phyloP scores from a whole-genome alignment of 2,113 vertebrate genomes.

The Semnornis frantzii region DNA sequence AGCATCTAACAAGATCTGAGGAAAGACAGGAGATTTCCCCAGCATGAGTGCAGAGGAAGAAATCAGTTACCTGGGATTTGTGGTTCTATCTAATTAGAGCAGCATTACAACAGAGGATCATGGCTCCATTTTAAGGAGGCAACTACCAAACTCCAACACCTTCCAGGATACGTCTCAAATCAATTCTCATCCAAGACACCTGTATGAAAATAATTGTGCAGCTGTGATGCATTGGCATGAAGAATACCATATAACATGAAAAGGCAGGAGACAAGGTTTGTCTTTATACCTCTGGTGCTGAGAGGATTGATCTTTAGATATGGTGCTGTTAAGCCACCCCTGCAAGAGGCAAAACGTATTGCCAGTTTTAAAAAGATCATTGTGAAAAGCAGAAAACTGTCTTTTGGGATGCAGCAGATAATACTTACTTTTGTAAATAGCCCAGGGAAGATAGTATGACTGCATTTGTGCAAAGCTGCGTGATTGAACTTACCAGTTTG shows the following conservation, averaged over 20 bases:
- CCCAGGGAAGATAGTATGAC: background rate
- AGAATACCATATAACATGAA: background rate
- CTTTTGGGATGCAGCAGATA: background rate
- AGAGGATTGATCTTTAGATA: background rate
- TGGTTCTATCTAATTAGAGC: conserved; percentile 1
- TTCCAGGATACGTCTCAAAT: background rate
- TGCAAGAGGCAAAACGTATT: background rate
- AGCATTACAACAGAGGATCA: background rate
- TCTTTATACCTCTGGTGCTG: background rate
- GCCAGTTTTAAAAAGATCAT: background rate
- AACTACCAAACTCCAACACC: background rate
- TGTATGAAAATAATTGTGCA: background rate
- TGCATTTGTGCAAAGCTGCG: background rate
- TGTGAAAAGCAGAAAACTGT: background rate
- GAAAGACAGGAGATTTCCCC: background rate
- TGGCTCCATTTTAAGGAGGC: background rate
- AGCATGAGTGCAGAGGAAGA: background rate
- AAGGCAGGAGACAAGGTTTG: background rate
- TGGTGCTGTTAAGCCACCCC: background rate
- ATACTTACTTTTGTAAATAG: background rate
- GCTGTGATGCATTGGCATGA: background rate
- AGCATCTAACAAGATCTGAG: background rate
- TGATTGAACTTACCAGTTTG: background rate
- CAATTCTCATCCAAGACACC: background rate
- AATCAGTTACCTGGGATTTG: background rate